Evolutionary conservation across 2,888 invertebrate genomes (phyloP).

Genomic region (Heliconius cydno): DNA sequence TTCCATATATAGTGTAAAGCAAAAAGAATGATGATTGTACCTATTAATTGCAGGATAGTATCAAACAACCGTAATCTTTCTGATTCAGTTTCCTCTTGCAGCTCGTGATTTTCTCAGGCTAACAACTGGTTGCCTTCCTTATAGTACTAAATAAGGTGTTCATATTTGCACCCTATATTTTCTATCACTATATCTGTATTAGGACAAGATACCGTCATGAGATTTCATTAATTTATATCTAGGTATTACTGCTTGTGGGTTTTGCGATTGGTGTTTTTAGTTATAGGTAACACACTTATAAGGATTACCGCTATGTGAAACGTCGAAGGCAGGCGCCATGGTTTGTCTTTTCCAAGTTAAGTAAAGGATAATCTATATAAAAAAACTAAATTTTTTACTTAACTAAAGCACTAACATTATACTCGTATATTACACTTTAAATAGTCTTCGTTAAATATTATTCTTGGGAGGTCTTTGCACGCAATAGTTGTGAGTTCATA

Average conservation of each 20-base stretch:
- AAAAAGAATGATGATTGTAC: not conserved
- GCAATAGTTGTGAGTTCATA: not conserved
- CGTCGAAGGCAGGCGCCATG: conserved; percentile 9
- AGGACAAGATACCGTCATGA: conserved; percentile 39
- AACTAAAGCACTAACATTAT: not conserved
- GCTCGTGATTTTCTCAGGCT: conserved; percentile 73
- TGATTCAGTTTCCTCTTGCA: conserved; percentile 70
- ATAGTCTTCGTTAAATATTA: too few relatives aligned
- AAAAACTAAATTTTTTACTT: not conserved
- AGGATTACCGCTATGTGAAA: conserved; percentile 36
- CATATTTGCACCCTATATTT: conserved; percentile 72
- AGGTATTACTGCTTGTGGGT: conserved; percentile 22
- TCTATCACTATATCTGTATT: conserved; percentile 53
- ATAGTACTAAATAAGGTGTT: conserved; percentile 74
- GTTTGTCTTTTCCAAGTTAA: not conserved
- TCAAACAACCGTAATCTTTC: conserved; percentile 50
- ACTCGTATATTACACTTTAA: too few relatives aligned
- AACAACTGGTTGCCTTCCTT: conserved; percentile 73
- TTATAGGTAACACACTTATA: conserved; percentile 17
- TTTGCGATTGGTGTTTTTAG: conserved; percentile 27
- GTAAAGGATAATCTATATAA: too few relatives aligned
- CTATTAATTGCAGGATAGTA: not conserved
- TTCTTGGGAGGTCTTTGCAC: not conserved
- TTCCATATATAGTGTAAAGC: too few relatives aligned
- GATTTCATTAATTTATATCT: conserved; percentile 33